Evolutionary conservation across 1,140 invertebrate genomes (phyloP).

Genomic region (Drosophila busckii): DNA sequence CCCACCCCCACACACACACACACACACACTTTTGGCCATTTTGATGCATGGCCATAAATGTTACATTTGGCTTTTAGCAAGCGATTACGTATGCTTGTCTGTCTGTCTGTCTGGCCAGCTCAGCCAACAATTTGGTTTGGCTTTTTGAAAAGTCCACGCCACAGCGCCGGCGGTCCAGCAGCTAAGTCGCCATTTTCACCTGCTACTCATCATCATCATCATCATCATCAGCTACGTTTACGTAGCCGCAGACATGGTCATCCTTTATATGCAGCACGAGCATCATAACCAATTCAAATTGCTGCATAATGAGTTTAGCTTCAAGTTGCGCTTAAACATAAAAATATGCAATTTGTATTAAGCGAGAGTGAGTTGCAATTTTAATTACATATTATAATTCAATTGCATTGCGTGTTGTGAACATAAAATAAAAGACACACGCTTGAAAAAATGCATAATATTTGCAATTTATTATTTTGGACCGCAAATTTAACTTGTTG

Average conservation of each 20-base stretch:
- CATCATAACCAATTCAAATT: not conserved
- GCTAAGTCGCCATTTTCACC: slow-evolving; percentile 14
- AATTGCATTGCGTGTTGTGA: no score
- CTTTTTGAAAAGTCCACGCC: slow-evolving; percentile 49
- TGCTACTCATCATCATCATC: not conserved
- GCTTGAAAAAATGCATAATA: no score
- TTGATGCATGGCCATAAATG: slow-evolving; percentile 65
- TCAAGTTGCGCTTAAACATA: no score
- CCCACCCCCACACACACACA: not conserved
- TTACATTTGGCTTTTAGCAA: slow-evolving; percentile 63
- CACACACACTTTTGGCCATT: slow-evolving; percentile 29
- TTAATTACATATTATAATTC: no score
- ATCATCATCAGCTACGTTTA: not conserved
- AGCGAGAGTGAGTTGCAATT: no score
- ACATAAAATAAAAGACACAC: no score
- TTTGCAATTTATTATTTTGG: no score
- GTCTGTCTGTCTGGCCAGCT: slow-evolving; percentile 22
- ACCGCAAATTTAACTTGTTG: no score
- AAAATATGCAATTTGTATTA: no score
- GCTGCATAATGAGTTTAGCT: not conserved
- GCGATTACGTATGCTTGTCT: slow-evolving; percentile 9
- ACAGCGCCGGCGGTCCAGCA: slow-evolving; percentile 9
- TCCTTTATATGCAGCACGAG: slow-evolving; percentile 30
- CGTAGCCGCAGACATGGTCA: slow-evolving; percentile 24
- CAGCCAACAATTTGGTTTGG: slow-evolving; percentile 66